Conservation (phyloP, 2,888 invertebrate species). For the Leptinotarsa tumamoca region DNA sequence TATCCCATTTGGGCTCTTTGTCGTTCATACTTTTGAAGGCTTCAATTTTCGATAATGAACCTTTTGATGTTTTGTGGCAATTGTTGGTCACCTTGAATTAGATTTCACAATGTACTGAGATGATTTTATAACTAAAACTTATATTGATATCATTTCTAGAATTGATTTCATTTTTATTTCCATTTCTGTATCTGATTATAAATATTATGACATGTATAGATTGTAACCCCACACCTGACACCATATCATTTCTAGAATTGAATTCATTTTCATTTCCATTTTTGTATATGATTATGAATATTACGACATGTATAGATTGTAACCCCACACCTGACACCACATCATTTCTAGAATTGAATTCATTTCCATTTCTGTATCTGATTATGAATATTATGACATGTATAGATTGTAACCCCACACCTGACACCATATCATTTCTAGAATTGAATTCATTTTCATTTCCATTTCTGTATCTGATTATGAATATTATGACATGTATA, state of each 20-base stretch:
- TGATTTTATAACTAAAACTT: neutral
- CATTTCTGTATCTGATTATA: neutral
- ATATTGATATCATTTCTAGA: neutral
- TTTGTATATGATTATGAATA: too few species aligned
- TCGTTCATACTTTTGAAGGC: conserved; percentile 70
- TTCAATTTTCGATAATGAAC: conserved; percentile 71
- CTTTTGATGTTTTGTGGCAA: conserved; percentile 70
- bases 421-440: neutral
- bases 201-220: too few species aligned
- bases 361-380: neutral
- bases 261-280: neutral
- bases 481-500: too few species aligned
- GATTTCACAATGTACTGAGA: neutral
- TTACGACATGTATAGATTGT: too few species aligned
- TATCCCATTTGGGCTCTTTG: conserved; percentile 78
- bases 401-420: too few species aligned
- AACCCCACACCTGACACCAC: neutral
- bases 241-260: neutral
- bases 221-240: too few species aligned
- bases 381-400: too few species aligned
- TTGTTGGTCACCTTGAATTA: conserved; percentile 61
- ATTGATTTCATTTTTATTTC: neutral
- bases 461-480: neutral
- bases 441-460: neutral
- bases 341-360: neutral